Base-by-base conservation (phyloP, 2,888 invertebrate genomes). In the Oegoconia quadripuncta region DNA sequence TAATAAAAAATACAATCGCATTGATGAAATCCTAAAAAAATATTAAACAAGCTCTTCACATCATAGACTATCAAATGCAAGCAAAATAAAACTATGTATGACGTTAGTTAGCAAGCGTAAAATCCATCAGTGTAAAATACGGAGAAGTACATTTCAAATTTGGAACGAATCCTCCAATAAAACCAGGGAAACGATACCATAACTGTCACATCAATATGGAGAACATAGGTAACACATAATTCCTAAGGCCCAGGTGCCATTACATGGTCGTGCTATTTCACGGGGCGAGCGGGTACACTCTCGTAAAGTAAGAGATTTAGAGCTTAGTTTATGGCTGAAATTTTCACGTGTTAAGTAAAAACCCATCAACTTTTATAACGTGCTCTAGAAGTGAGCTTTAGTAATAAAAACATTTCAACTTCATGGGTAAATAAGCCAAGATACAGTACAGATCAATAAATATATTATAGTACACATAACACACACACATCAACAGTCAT, bases 231-330 rank as follows among this genome's bases (percentile, higher is more conserved):
- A 49, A 47, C 46, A 40, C 53, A 61, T 56, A 59, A 61, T 57
- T 64, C 56, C 20, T 17, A 40, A 41, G 50, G 41, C 61, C 46
- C 67, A 67, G 67, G 61, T 64, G 67, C 42, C 25, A 51, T 46
- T 42, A 27, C 27, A 49, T 35, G 27, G 34, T 13, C 45, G 41
- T 49, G 38, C 46, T 56, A 58, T 58, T 64, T 61, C 55, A 59
- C 55, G 44, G 45, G 50, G 34, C 37, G 46, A 43, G 42, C 20
- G 34, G 17, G 34, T 25, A 53, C 50, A 46, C 44, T 41, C 50
- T 55, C 59, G 47, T 70, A 71, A 67, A 29, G 57, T 59, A 52
- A 36, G 34, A 52, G 59, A 58, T 68, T 69, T 59, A 56, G 47
- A 55, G 46, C 48, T 52, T 55, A 56, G 57, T 55, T 55, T 50